phyloP scores from a whole-genome alignment of 2,797 vertebrate genomes.

The Propithecus perrieri region DNA sequence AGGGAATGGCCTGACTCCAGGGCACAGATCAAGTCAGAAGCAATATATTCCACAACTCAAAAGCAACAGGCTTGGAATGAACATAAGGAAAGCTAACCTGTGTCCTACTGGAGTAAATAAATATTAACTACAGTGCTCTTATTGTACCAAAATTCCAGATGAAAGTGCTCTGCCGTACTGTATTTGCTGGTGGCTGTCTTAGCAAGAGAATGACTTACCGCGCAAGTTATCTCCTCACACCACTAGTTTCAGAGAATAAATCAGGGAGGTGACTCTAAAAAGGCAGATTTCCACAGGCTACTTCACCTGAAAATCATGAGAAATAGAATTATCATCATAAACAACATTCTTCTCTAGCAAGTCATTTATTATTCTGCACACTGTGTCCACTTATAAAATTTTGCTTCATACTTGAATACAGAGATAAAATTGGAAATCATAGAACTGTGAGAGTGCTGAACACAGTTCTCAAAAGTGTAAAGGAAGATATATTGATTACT shows the following conservation, averaged over 20 bases:
- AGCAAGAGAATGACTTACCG: not conserved
- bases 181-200: not conserved
- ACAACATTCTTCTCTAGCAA: not conserved
- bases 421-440: slow-evolving; percentile 52
- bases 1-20: not conserved
- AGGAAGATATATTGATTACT: slow-evolving; percentile 25
- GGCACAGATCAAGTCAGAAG: not conserved
- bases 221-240: not conserved
- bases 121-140: not conserved
- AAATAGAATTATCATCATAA: not conserved
- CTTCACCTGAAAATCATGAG: not conserved
- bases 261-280: not conserved
- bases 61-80: not conserved
- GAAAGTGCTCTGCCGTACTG: not conserved
- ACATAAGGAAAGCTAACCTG: not conserved
- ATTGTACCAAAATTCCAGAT: not conserved
- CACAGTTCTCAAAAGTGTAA: slow-evolving; percentile 47
- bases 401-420: slow-evolving; percentile 49
- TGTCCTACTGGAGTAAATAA: not conserved
- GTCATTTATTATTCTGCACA: not conserved
- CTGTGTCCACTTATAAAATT: not conserved
- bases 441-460: slow-evolving; percentile 35
- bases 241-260: not conserved
- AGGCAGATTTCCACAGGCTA: not conserved
- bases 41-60: not conserved